Percentiles rank a stretch among this genome's conserved stretches.
Evolutionary conservation across 2,797 vertebrate genomes (phyloP).

Genomic region (Danio kyathit): DNA sequence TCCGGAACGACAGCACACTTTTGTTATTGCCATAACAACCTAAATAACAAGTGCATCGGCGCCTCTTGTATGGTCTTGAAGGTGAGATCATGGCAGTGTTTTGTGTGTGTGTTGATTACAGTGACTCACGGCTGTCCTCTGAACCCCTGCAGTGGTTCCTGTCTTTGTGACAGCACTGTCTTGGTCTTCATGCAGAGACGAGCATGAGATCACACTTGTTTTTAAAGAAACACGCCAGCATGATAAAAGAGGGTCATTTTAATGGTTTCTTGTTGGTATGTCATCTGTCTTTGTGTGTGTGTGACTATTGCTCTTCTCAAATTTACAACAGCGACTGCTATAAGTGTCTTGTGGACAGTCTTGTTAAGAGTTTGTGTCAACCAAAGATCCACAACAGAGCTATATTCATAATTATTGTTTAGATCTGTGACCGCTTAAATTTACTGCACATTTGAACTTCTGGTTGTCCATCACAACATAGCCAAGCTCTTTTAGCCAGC

Average conservation of each 20-base stretch:
- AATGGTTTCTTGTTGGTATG: background rate
- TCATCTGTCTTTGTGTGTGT: conserved; percentile 20
- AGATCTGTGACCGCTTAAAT: conserved; percentile 10
- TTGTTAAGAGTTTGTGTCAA: conserved; percentile 10
- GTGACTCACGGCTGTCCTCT: conserved; percentile 60
- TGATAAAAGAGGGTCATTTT: conserved; percentile 8
- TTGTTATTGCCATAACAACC: conserved; percentile 30
- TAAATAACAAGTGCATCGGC: conserved; percentile 15
- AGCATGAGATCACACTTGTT: conserved; percentile 68
- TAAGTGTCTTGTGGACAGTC: background rate
- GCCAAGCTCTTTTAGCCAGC: no score
- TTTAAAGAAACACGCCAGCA: background rate
- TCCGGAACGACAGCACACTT: background rate
- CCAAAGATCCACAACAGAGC: conserved; percentile 16
- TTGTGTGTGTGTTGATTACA: conserved; percentile 58
- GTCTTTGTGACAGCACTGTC: conserved; percentile 63
- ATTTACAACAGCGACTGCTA: background rate
- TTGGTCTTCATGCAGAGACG: conserved; percentile 62
- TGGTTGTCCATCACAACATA: background rate
- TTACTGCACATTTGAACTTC: conserved; percentile 15
- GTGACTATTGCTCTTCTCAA: background rate
- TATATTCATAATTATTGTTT: background rate
- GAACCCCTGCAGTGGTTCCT: conserved; percentile 57
- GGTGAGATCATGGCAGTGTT: conserved; percentile 42
- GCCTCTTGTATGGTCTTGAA: conserved; percentile 9